Percentiles rank a stretch among this genome's conserved stretches.
Conservation (phyloP, 2,113 vertebrate genomes). For the Motacilla tschutschensis region DNA sequence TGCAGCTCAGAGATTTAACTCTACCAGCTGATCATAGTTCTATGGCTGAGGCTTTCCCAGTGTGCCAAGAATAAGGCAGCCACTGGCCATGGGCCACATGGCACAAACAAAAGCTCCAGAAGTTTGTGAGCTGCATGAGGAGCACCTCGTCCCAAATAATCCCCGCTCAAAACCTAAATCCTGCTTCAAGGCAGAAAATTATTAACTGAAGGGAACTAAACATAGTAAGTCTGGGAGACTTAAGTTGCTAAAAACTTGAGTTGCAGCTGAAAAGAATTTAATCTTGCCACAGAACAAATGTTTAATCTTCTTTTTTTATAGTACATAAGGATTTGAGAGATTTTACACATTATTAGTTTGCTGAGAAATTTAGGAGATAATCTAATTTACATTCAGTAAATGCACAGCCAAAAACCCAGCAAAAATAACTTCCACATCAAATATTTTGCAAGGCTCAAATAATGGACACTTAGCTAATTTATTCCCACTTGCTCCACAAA, state of each 20-base stretch:
- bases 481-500: conserved; percentile 13
- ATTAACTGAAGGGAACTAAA: not conserved
- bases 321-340: conserved; percentile 2
- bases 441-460: conserved; percentile 38
- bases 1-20: not conserved
- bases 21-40: not conserved
- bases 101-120: not conserved
- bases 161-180: not conserved
- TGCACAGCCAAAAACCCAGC: not conserved
- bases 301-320: not conserved
- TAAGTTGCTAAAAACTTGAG: not conserved
- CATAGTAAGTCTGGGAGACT: not conserved
- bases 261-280: not conserved
- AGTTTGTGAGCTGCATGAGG: not conserved
- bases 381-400: conserved; percentile 4
- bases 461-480: conserved; percentile 8
- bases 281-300: not conserved
- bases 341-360: conserved; percentile 35
- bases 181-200: not conserved
- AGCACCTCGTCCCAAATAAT: not conserved
- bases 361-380: conserved; percentile 37
- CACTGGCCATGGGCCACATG: fast-evolving
- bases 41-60: not conserved
- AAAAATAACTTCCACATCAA: conserved; percentile 36
- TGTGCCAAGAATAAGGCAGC: fast-evolving